Percentiles rank a stretch among this genome's conserved stretches.
Conservation (phyloP, 2,797 vertebrate genomes). For the Scolopax bukidnonensis region DNA sequence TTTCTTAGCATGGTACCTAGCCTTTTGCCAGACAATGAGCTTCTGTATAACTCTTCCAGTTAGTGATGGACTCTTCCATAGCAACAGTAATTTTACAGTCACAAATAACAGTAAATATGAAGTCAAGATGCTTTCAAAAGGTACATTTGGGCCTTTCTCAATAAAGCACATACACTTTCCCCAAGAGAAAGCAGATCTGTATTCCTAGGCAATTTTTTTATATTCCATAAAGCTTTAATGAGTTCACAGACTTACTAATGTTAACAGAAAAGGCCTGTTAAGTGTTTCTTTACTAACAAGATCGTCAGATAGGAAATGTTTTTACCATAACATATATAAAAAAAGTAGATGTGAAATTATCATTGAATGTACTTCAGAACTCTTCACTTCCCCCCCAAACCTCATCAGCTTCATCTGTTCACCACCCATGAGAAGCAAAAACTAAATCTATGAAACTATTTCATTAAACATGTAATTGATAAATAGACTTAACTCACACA, state of each 20-base stretch:
- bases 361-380: neutral
- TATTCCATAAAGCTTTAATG: neutral
- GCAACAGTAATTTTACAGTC: neutral
- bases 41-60: neutral
- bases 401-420: neutral
- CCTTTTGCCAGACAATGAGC: neutral
- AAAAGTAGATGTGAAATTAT: neutral
- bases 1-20: neutral
- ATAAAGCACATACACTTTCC: fast-evolving
- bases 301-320: neutral
- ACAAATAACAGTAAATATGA: neutral
- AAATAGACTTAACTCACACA: neutral
- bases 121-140: neutral
- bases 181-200: neutral
- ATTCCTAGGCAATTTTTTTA: neutral
- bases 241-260: neutral
- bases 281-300: neutral
- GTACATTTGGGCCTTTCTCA: neutral
- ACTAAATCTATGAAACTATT: neutral
- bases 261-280: neutral
- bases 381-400: neutral
- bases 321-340: neutral
- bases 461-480: neutral
- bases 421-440: neutral
- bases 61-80: neutral